phyloP scores from a whole-genome alignment of 2,113 vertebrate genomes.

The Oncorhynchus keta region DNA sequence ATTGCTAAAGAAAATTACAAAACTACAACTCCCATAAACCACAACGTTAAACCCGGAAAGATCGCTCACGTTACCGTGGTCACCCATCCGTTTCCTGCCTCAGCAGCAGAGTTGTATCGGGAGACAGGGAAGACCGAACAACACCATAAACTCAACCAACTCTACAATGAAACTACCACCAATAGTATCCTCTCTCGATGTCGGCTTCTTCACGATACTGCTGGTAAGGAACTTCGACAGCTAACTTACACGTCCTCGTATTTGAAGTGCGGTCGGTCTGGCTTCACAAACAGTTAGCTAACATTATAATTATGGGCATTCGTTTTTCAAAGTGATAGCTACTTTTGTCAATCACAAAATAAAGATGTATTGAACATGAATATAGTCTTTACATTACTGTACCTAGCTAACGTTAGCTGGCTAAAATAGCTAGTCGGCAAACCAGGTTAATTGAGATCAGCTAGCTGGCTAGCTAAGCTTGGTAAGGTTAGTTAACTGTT shows the following conservation, averaged over 20 bases:
- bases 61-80: constrained; percentile 61
- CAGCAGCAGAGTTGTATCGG: constrained; percentile 70
- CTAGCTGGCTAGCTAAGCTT: background rate
- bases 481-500: constrained; percentile 48
- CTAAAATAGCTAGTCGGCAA: too few relatives aligned
- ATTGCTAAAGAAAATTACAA: background rate
- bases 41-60: constrained; percentile 40
- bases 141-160: constrained; percentile 61
- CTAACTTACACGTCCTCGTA: background rate
- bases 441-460: background rate
- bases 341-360: too few relatives aligned
- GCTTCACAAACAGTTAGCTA: background rate
- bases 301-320: too few relatives aligned
- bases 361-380: too few relatives aligned
- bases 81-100: constrained; percentile 72
- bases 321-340: too few relatives aligned
- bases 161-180: constrained; percentile 76
- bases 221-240: constrained; percentile 63
- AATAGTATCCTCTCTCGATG: constrained; percentile 60
- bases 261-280: background rate
- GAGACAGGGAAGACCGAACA: constrained; percentile 63
- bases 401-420: too few relatives aligned
- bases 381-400: too few relatives aligned
- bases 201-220: constrained; percentile 64
- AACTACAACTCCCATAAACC: constrained; percentile 64